phyloP scores from a whole-genome alignment of 2,113 vertebrate species.

The Neodon shergylaensis region DNA sequence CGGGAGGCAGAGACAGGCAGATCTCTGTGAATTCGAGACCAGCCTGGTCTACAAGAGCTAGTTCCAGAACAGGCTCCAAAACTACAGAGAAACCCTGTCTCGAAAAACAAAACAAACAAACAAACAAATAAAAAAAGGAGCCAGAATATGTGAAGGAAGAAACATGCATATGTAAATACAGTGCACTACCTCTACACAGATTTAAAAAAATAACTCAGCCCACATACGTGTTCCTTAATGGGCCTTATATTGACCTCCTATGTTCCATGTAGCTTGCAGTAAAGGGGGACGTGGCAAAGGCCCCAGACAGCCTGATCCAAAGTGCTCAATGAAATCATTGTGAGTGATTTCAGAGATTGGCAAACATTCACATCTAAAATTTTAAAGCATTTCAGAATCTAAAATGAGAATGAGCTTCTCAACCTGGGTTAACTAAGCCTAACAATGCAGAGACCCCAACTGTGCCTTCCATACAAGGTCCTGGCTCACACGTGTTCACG shows the following conservation, averaged over 20 bases:
- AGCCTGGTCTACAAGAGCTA: too few relatives aligned
- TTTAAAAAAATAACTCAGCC: neutral
- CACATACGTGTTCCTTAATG: neutral
- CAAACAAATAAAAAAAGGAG: too few relatives aligned
- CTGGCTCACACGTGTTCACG: neutral
- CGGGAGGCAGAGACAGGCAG: too few relatives aligned
- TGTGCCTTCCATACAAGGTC: neutral
- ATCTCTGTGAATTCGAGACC: too few relatives aligned
- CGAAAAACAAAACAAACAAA: too few relatives aligned
- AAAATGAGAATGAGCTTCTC: conserved; percentile 11
- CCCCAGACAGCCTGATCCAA: neutral
- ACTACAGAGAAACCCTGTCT: too few relatives aligned
- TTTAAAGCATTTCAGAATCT: conserved; percentile 22
- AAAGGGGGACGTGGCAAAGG: neutral
- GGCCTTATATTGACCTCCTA: neutral
- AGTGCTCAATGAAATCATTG: neutral
- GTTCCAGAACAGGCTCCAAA: too few relatives aligned
- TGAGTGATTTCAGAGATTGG: neutral
- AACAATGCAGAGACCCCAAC: neutral
- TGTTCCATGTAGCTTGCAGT: neutral
- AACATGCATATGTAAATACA: neutral
- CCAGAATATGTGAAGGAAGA: neutral
- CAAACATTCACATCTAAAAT: neutral
- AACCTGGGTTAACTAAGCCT: neutral
- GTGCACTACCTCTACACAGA: neutral